Conservation (phyloP, 2,888 invertebrate species). For the Fabriciana adippe region DNA sequence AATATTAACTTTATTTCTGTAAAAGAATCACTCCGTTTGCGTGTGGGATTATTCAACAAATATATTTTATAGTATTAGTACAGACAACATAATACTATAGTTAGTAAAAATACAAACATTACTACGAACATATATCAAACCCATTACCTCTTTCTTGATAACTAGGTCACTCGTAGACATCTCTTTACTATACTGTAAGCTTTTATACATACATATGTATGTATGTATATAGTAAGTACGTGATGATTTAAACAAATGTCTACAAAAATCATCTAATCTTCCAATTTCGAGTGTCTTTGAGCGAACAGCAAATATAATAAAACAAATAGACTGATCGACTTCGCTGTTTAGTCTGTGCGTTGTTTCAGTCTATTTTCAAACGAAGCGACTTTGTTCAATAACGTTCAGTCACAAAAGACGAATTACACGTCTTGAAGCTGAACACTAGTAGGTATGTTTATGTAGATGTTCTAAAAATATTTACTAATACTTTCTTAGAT, state of each 20-base stretch:
- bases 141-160: too few relatives aligned
- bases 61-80: too few relatives aligned
- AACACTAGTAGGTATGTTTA: neutral
- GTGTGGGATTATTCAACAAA: too few relatives aligned
- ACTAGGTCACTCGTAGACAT: too few relatives aligned
- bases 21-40: too few relatives aligned
- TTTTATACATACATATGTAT: neutral
- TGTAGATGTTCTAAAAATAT: constrained; percentile 3
- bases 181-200: too few relatives aligned
- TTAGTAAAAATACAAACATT: too few relatives aligned
- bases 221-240: neutral
- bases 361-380: constrained; percentile 62
- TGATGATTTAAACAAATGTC: constrained; percentile 4
- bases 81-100: too few relatives aligned
- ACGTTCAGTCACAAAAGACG: constrained; percentile 14
- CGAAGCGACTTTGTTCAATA: constrained; percentile 27
- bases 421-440: constrained; percentile 9
- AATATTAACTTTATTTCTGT: too few relatives aligned
- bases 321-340: constrained; percentile 55
- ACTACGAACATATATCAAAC: too few relatives aligned
- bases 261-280: constrained; percentile 13
- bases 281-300: constrained; percentile 43
- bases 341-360: constrained; percentile 66
- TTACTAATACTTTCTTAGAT: neutral
- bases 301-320: constrained; percentile 46